phyloP scores from a whole-genome alignment of 2,888 invertebrate species.

The Micoletzkya japonica region DNA sequence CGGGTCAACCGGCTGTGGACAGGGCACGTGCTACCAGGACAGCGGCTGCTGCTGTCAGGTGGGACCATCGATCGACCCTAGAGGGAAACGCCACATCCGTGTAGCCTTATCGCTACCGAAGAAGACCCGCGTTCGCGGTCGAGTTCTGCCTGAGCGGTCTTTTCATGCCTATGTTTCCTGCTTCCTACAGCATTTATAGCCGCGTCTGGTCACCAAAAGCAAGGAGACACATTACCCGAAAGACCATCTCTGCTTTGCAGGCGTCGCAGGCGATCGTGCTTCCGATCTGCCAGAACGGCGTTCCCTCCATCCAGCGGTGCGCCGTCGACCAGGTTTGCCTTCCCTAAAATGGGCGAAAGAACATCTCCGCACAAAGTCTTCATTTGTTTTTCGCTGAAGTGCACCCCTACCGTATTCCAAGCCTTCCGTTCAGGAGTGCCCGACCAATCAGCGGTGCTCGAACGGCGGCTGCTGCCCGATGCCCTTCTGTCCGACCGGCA shows the following conservation, averaged over 20 bases:
- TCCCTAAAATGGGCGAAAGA: neutral
- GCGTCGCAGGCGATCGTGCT: slow-evolving; percentile 36
- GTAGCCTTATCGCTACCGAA: too few species aligned
- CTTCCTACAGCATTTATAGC: too few species aligned
- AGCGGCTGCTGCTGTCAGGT: slow-evolving; percentile 50
- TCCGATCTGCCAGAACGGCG: slow-evolving; percentile 53
- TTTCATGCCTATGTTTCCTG: too few species aligned
- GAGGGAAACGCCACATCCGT: neutral
- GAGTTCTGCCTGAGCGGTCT: too few species aligned
- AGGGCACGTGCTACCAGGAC: slow-evolving; percentile 39
- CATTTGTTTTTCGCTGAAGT: neutral
- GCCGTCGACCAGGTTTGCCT: slow-evolving; percentile 21
- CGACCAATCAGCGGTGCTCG: slow-evolving; percentile 55
- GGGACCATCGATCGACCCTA: neutral
- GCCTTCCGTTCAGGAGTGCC: slow-evolving; percentile 41
- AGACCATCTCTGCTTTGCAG: too few species aligned
- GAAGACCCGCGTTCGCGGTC: too few species aligned
- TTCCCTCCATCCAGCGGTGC: slow-evolving; percentile 35
- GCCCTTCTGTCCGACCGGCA: slow-evolving; percentile 60
- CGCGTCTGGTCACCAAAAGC: too few species aligned
- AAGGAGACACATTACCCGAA: too few species aligned
- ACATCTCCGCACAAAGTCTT: neutral
- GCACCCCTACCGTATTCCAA: too few species aligned
- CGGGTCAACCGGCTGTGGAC: slow-evolving; percentile 40
- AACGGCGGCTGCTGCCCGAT: slow-evolving; percentile 61